Evolutionary conservation across 2,888 invertebrate genomes (phyloP).

Genomic region (Nasonia oneida): DNA sequence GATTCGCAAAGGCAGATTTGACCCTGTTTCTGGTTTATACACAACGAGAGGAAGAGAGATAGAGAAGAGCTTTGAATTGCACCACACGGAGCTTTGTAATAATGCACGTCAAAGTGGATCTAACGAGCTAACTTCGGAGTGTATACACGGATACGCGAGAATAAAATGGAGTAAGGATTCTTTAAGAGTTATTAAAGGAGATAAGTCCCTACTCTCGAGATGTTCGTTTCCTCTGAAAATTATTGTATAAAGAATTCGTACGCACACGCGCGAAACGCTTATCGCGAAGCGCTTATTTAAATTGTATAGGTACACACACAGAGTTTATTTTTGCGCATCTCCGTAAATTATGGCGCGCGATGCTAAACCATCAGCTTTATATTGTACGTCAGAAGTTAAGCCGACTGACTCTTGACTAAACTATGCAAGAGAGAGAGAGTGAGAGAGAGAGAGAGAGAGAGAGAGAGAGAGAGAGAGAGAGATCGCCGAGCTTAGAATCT

Average conservation of each 20-base stretch:
- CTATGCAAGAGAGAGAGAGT: background rate
- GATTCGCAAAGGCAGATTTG: slow-evolving; percentile 34
- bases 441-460: no score
- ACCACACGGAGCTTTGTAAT: slow-evolving; percentile 19
- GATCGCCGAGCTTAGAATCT: slow-evolving; percentile 32
- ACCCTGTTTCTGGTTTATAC: slow-evolving; percentile 26
- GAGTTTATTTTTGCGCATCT: background rate
- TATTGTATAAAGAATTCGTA: background rate
- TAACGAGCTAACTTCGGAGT: slow-evolving; percentile 21
- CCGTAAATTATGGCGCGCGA: background rate
- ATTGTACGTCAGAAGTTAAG: slow-evolving; percentile 37
- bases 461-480: no score
- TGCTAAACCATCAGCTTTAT: slow-evolving; percentile 18
- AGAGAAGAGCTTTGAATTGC: background rate
- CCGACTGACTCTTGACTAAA: background rate
- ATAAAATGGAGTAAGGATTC: slow-evolving; percentile 6
- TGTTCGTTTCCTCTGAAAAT: background rate
- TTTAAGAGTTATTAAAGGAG: background rate
- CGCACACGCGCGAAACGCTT: background rate
- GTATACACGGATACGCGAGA: background rate
- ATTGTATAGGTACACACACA: background rate
- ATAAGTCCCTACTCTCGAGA: background rate
- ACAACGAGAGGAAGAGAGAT: background rate
- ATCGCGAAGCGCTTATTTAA: background rate
- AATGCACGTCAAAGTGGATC: slow-evolving; percentile 28